These are phyloP conservation scores for Cistogaster globosa DNA, from an alignment of 2,888 invertebrate genomes.

Conservation along the genomic window DNA sequence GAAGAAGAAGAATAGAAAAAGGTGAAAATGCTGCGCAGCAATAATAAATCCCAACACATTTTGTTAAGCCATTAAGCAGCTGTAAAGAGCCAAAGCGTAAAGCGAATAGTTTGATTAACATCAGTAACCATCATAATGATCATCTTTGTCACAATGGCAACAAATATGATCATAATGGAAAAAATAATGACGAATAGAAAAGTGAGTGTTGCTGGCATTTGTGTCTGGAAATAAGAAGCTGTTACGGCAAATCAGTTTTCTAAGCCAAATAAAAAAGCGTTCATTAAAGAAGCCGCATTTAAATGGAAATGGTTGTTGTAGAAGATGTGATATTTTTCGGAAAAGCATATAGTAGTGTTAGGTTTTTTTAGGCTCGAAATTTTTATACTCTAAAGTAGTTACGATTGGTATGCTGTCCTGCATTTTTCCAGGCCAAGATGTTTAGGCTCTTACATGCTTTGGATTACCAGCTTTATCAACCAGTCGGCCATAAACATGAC, in stretches of 20 bases:
- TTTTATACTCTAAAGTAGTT: too few species aligned
- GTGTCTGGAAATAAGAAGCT: conserved; percentile 65
- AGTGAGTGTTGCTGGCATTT: background rate
- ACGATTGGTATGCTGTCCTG: too few species aligned
- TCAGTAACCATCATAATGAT: conserved; percentile 46
- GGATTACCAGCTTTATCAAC: too few species aligned
- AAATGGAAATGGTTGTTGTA: background rate
- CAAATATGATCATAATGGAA: conserved; percentile 1
- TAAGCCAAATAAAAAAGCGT: conserved; percentile 25
- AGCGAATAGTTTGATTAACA: conserved; percentile 59
- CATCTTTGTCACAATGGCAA: conserved; percentile 44
- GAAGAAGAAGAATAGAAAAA: conserved; percentile 1
- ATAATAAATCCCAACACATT: conserved; percentile 62
- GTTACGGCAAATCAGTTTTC: conserved; percentile 66
- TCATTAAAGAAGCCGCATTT: background rate
- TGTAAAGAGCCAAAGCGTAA: conserved; percentile 68
- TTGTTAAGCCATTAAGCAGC: conserved; percentile 54
- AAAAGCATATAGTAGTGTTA: background rate
- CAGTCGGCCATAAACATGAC: too few species aligned
- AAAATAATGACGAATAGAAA: conserved; percentile 11
- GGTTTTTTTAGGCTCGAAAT: too few species aligned
- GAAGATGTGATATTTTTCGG: background rate
- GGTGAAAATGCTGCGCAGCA: conserved; percentile 36
- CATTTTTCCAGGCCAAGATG: too few species aligned
- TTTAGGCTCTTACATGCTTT: too few species aligned